Conservation (phyloP, 2,797 vertebrate genomes). For the Linurgus olivaceus region DNA sequence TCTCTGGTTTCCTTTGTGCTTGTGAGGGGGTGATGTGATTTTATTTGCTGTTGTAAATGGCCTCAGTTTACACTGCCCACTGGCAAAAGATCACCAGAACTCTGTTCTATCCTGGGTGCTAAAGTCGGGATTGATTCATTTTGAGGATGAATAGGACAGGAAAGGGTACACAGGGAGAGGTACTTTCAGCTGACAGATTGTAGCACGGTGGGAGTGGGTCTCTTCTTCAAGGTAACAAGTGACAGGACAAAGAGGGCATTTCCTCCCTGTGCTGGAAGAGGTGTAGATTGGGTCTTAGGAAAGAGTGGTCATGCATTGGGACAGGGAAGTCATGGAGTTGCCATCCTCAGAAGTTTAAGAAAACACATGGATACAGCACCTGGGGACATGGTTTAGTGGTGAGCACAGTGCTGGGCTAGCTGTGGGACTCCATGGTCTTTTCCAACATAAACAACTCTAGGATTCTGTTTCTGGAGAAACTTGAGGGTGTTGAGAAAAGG, state of each 20-base stretch:
- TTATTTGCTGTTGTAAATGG: not conserved
- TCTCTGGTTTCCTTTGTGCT: not conserved
- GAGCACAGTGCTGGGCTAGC: not conserved
- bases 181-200: not conserved
- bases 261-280: not conserved
- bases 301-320: not conserved
- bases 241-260: not conserved
- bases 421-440: not conserved
- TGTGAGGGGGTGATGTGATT: fast-evolving
- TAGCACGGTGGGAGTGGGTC: fast-evolving
- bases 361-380: fast-evolving
- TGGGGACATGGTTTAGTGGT: fast-evolving
- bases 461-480: not conserved
- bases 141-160: not conserved
- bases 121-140: fast-evolving
- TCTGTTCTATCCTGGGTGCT: not conserved
- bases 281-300: not conserved
- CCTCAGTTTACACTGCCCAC: not conserved
- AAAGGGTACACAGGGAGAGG: not conserved
- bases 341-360: not conserved
- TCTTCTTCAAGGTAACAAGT: not conserved
- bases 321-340: not conserved
- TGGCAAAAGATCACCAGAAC: not conserved
- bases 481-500: not conserved
- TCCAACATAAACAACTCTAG: not conserved